phyloP scores from a whole-genome alignment of 2,888 invertebrate species.

The Morinoia aosen region DNA sequence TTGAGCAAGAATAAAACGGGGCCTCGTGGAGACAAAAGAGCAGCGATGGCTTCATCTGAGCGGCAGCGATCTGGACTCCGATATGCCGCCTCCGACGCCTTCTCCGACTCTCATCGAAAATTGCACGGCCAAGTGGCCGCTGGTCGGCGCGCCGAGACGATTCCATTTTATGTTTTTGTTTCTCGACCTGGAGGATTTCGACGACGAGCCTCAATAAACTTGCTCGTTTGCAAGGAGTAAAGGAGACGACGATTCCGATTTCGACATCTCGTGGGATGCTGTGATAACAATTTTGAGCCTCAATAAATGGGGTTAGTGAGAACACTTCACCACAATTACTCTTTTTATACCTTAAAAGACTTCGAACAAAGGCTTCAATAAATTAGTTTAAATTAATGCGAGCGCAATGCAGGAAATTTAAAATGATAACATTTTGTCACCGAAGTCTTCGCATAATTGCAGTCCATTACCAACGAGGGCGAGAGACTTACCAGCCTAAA shows the following conservation, averaged over 20 bases:
- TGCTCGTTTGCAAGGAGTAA: not conserved
- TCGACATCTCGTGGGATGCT: not conserved
- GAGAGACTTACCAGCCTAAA: not conserved
- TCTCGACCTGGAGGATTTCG: slow-evolving; percentile 2
- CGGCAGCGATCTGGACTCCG: not conserved
- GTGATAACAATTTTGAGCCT: not conserved
- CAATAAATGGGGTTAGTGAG: not conserved
- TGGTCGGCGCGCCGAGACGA: not conserved
- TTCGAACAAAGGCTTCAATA: not conserved
- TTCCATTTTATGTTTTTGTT: slow-evolving; percentile 8
- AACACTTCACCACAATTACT: not conserved
- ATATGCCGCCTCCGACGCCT: slow-evolving; percentile 24
- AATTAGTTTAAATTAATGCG: not conserved
- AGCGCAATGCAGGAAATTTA: not conserved
- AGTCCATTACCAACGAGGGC: not conserved
- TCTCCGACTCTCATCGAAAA: slow-evolving; percentile 10
- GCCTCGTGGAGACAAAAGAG: slow-evolving; percentile 40
- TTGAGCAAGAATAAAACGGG: slow-evolving; percentile 42
- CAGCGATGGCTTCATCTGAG: slow-evolving; percentile 42
- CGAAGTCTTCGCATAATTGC: not conserved
- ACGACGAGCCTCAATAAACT: not conserved
- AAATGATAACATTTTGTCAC: not conserved
- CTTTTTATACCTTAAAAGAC: not conserved
- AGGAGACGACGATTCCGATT: not conserved
- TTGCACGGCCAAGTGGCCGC: not conserved